A percentile compares a stretch with the other conserved stretches of the same genome.
These are phyloP conservation scores for Hypomecis atomaria DNA, from an alignment of 2,888 invertebrate species.

Conservation along the genomic window DNA sequence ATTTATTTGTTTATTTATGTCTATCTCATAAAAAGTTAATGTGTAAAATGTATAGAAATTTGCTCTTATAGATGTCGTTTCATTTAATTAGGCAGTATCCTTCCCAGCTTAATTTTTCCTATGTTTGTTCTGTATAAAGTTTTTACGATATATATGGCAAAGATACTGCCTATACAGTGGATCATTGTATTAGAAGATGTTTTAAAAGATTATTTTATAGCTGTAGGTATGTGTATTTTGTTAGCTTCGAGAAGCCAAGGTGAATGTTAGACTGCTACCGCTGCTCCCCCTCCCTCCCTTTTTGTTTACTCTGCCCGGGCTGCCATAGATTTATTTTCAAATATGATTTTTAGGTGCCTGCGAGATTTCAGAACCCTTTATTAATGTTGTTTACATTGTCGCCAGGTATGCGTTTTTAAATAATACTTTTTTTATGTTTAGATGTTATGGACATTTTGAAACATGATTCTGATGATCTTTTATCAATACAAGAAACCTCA, in stretches of 20 bases:
- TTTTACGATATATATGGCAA: constrained; percentile 50
- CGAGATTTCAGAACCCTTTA: constrained; percentile 80
- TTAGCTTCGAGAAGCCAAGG: constrained; percentile 83
- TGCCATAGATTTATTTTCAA: constrained; percentile 77
- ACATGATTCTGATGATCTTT: constrained; percentile 33
- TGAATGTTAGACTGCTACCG: constrained; percentile 84
- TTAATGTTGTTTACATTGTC: constrained; percentile 85
- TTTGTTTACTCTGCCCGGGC: constrained; percentile 80
- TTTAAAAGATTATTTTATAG: constrained; percentile 74
- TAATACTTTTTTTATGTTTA: constrained; percentile 71
- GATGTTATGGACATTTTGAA: constrained; percentile 55
- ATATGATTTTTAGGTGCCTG: constrained; percentile 84
- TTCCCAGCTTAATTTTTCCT: constrained; percentile 51
- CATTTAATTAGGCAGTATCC: constrained; percentile 80
- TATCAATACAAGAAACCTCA: constrained; percentile 4
- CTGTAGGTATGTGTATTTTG: constrained; percentile 83
- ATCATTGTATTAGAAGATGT: constrained; percentile 72
- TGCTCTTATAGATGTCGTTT: constrained; percentile 78
- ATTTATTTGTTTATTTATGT: constrained; percentile 56
- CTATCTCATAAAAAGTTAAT: constrained; percentile 59
- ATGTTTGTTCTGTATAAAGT: constrained; percentile 16
- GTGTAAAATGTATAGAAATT: constrained; percentile 80
- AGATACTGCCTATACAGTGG: constrained; percentile 75
- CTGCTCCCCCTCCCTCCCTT: constrained; percentile 76
- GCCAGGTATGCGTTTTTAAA: constrained; percentile 83